Evolutionary conservation across 2,797 vertebrate species (phyloP), one percentile per base, ranked within the genome.

Genomic region (Coracias cyanogaster): DNA sequence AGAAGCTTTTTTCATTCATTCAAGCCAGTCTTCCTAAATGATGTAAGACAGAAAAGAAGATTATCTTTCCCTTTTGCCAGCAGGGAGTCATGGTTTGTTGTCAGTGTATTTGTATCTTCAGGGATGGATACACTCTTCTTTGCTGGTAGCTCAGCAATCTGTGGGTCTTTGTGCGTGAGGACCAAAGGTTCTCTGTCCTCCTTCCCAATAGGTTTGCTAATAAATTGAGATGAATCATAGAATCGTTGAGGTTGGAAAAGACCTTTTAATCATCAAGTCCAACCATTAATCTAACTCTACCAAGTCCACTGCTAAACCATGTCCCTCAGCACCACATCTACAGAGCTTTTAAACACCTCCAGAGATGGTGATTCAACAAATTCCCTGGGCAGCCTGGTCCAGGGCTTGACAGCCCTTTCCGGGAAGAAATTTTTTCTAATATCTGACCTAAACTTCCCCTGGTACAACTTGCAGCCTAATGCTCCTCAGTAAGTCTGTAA

Each of bases 1-100:
- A 60, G 45, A 72, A 76, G 14, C 45, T 82, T 54, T 18, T 5
- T 67, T 58, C 26, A 24, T 67, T 82, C 16, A 2, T 21, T 60
- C 24, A 67, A 25, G 19, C 10, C 45, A 55, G 2, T 69, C 55
- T 69, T 83, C 20, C 45, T 73, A 61, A 46, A 35, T 22, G 26
- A 15, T 4, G 1, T 55, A 41, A 55, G 9, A 28, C n/a, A 76
- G 54, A 58, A 46, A 49, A 52, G 20, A 15, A 48, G 22, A 13
- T 8, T 10, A 0, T 58, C 21, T 48, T 78, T 66, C 9, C 7
- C 45, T 74, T 67, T 60, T 41, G 22, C 39, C 3, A 3, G n/a
- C 35, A 58, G 49, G 55, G 35, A 70, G 37, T 24, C 28, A 41
- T 33, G 1, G 0, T 31, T 86, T 3, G 2, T 33, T 4, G 7